Evolutionary conservation across 2,888 invertebrate species (phyloP), one percentile per base, ranked within the genome.

Genomic region (Autographa gamma): DNA sequence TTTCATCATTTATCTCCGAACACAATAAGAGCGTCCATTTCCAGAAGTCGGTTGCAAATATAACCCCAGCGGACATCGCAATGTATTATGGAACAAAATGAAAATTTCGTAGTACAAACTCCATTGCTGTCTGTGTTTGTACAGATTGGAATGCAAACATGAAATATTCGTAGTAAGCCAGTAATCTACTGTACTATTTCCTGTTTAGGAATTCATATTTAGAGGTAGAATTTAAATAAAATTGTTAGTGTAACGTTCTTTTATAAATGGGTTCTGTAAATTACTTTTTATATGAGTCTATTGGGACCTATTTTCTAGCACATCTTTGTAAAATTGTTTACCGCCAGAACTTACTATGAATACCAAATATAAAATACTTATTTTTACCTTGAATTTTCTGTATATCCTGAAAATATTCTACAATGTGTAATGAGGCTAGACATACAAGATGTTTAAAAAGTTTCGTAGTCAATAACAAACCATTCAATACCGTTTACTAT

Each of bases 21-120:
- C 67, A 71, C 70, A 79, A 66, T 70, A 70, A 69, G 73, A 58
- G 16, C 31, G 56, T 61, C 61, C 43, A 7, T 63, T 70, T 48
- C 52, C 60, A 60, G 60, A 79, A 68, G 79, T 71, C 65, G 25
- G 79, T 78, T 73, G 62, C 65, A 76, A 76, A 76, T 79, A 66
- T 54, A 73, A 70, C n/a, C 76, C 66, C 73, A 5, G 52, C n/a
- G 62, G 69, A 69, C 60, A 31, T 0, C 59, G 18, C 73, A 19
- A 76, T 41, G 63, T 71, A 68, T 65, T 66, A 62, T 69, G 69
- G 66, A 62, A 58, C 34, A 60, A 19, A 73, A 79, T 79, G 68
- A 73, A 66, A 76, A 79, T 69, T 61, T 69, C 72, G 63, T 61
- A 63, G 41, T 5, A 31, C 41, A 59, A 68, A 52, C 60, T 79